Percentiles rank a stretch among this genome's conserved stretches.
Evolutionary conservation across 2,888 invertebrate genomes (phyloP).

Genomic region (Girardia tigrina): DNA sequence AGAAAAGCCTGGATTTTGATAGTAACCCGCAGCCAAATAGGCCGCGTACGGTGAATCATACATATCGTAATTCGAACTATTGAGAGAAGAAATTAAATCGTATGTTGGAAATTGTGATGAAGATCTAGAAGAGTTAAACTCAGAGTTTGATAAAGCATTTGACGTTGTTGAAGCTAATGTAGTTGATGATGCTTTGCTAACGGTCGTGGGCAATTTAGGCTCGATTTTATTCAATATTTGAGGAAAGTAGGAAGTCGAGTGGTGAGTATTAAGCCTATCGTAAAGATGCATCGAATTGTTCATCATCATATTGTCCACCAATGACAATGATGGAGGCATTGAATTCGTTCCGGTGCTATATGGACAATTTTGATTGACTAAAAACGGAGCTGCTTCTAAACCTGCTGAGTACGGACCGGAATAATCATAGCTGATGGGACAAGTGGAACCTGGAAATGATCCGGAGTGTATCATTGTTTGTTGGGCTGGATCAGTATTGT

Average conservation of each 20-base stretch:
- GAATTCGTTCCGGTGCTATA: not conserved
- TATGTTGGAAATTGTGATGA: not conserved
- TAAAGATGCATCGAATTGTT: conserved; percentile 23
- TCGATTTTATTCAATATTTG: not conserved
- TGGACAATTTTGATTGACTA: conserved; percentile 7
- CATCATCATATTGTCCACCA: conserved; percentile 9
- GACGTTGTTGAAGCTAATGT: not conserved
- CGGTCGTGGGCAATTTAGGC: not conserved
- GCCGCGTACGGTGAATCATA: conserved; percentile 8
- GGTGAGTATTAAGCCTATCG: not conserved
- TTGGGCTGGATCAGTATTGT: conserved; percentile 13
- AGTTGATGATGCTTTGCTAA: not conserved
- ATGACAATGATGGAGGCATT: conserved; percentile 5
- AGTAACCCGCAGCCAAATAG: not conserved
- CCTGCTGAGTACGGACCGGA: conserved; percentile 11
- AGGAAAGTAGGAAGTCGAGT: not conserved
- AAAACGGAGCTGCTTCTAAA: not conserved
- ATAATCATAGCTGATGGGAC: conserved; percentile 9
- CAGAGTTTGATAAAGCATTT: not conserved
- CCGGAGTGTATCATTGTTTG: conserved; percentile 20
- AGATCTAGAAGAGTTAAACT: not conserved
- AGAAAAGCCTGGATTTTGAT: not conserved
- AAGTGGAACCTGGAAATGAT: conserved; percentile 23
- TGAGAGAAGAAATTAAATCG: not conserved
- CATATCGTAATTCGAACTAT: not conserved